Percentiles rank a stretch among this genome's conserved stretches.
phyloP scores from a whole-genome alignment of 2,797 vertebrate genomes.

The Sebastes vulpes region DNA sequence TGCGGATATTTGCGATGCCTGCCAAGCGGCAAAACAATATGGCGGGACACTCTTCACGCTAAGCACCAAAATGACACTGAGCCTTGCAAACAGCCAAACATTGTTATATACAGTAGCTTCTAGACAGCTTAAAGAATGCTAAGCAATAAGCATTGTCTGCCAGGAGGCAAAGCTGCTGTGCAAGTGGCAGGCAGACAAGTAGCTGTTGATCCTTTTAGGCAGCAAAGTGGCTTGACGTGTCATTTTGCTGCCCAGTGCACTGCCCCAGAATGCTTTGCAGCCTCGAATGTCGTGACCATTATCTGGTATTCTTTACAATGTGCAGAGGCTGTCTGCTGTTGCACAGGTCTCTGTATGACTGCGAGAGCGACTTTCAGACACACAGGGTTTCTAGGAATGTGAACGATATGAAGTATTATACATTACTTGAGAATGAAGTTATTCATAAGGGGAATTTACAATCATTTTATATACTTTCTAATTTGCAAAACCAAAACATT shows the following conservation, averaged over 20 bases:
- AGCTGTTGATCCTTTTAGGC: slow-evolving; percentile 52
- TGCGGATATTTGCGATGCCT: slow-evolving; percentile 29
- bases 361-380: neutral
- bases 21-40: slow-evolving; percentile 46
- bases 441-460: no score
- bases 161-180: slow-evolving; percentile 33
- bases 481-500: no score
- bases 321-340: neutral
- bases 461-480: no score
- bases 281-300: slow-evolving; percentile 43
- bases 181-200: slow-evolving; percentile 43
- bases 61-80: slow-evolving; percentile 37
- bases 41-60: neutral
- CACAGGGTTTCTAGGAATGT: neutral
- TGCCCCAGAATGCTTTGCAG: slow-evolving; percentile 56
- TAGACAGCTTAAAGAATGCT: slow-evolving; percentile 47
- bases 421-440: no score
- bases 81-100: slow-evolving; percentile 34
- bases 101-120: slow-evolving; percentile 29
- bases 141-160: slow-evolving; percentile 39
- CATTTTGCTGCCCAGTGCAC: slow-evolving; percentile 43
- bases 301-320: slow-evolving; percentile 19
- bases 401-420: no score
- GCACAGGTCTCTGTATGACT: neutral
- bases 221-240: slow-evolving; percentile 44